Conservation (phyloP, 2,888 invertebrate species). For the Trachelus tabidus region DNA sequence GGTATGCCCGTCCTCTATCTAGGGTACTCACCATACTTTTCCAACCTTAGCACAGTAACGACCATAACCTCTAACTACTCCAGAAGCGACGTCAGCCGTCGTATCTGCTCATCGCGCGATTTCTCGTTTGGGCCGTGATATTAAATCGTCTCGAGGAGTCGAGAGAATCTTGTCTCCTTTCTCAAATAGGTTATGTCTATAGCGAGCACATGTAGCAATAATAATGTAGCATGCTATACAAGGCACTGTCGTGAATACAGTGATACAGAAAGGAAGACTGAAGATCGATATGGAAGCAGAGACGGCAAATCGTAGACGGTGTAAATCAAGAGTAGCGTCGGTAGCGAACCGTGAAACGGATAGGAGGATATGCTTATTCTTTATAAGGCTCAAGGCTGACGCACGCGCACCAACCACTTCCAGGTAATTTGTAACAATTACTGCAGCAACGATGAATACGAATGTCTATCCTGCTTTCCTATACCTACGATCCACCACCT, state of each 20-base stretch:
- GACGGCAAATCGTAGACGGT: background rate
- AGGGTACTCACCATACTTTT: background rate
- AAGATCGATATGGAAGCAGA: background rate
- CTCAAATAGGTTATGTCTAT: background rate
- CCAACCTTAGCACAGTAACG: background rate
- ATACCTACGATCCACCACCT: conserved; percentile 9
- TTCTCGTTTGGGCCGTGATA: background rate
- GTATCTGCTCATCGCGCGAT: background rate
- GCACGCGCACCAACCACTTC: background rate
- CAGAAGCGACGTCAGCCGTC: background rate
- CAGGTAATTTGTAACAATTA: conserved; percentile 40
- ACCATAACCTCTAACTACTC: background rate
- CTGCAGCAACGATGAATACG: conserved; percentile 33
- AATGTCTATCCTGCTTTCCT: conserved; percentile 16
- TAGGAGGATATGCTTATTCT: background rate
- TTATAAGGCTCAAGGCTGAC: background rate
- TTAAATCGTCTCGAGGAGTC: background rate
- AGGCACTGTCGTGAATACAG: background rate
- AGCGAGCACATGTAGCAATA: background rate
- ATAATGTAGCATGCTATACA: background rate
- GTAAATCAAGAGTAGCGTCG: background rate
- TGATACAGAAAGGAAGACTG: background rate
- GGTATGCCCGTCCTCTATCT: background rate
- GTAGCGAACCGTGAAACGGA: background rate
- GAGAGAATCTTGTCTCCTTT: background rate